These are phyloP conservation scores for Dusona sp. DNA, from an alignment of 2,888 invertebrate species.

Conservation along the genomic window DNA sequence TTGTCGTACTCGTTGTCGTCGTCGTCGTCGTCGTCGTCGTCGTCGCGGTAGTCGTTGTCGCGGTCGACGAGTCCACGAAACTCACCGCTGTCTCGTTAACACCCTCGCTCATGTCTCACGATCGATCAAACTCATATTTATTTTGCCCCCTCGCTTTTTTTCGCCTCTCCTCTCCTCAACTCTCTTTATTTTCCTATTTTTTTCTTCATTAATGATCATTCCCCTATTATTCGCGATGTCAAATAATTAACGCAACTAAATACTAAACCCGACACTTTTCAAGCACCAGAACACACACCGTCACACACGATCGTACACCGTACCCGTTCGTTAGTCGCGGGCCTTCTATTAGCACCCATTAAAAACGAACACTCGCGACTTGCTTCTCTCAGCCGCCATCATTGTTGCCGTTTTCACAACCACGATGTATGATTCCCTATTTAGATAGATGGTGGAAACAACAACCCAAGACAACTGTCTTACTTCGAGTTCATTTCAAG, in stretches of 20 bases:
- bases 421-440: slow-evolving; percentile 48
- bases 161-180: slow-evolving; percentile 4
- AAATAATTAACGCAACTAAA: not conserved
- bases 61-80: slow-evolving; percentile 71
- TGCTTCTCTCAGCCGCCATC: slow-evolving; percentile 76
- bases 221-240: not conserved
- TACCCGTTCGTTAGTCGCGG: slow-evolving; percentile 67
- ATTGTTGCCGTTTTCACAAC: slow-evolving; percentile 75
- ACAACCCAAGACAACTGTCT: not conserved
- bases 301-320: slow-evolving; percentile 41
- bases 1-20: slow-evolving; percentile 65
- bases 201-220: slow-evolving; percentile 1
- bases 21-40: slow-evolving; percentile 66
- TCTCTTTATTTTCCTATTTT: not conserved
- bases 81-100: slow-evolving; percentile 67
- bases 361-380: slow-evolving; percentile 75
- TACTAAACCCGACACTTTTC: slow-evolving; percentile 29
- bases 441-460: slow-evolving; percentile 6
- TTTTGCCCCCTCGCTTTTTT: slow-evolving; percentile 6
- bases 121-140: slow-evolving; percentile 60
- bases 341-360: slow-evolving; percentile 73
- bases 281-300: slow-evolving; percentile 42
- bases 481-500: not conserved
- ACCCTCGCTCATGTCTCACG: slow-evolving; percentile 71
- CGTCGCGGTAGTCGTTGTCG: slow-evolving; percentile 51